These are phyloP conservation scores for Helicoverpa assulta DNA, from an alignment of 2,888 invertebrate genomes.

Conservation along the genomic window DNA sequence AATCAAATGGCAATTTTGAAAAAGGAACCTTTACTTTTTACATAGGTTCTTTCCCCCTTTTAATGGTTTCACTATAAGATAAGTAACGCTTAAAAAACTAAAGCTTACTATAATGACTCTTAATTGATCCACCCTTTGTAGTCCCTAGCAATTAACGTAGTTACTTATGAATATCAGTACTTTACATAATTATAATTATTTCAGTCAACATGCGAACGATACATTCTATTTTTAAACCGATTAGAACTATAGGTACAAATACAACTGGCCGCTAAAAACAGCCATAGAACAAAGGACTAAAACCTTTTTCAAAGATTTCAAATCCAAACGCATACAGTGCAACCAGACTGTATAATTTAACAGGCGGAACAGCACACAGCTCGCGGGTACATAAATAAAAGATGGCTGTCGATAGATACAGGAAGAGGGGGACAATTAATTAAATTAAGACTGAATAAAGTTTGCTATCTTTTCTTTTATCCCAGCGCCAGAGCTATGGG, in stretches of 20 bases:
- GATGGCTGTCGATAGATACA: constrained; percentile 71
- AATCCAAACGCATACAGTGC: constrained; percentile 52
- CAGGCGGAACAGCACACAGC: constrained; percentile 53
- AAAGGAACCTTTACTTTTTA: neutral
- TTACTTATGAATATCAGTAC: neutral
- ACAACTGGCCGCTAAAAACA: neutral
- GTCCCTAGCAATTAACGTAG: neutral
- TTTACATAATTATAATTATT: neutral
- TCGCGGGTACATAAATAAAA: constrained; percentile 70
- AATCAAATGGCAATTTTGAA: constrained; percentile 22
- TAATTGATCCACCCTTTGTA: neutral
- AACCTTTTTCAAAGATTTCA: constrained; percentile 48
- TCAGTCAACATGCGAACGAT: neutral
- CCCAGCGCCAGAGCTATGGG: constrained; percentile 62
- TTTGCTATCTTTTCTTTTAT: constrained; percentile 77
- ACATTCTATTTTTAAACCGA: neutral
- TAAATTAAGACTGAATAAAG: constrained; percentile 80
- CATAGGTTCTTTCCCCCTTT: neutral
- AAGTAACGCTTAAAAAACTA: neutral
- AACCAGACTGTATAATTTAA: constrained; percentile 57
- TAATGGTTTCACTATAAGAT: neutral
- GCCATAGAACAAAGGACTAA: constrained; percentile 26
- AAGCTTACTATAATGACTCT: neutral
- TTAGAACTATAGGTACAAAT: neutral
- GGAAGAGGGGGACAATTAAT: constrained; percentile 76